Base-by-base conservation (phyloP, 2,888 invertebrate genomes). In the Agrotis puta region DNA sequence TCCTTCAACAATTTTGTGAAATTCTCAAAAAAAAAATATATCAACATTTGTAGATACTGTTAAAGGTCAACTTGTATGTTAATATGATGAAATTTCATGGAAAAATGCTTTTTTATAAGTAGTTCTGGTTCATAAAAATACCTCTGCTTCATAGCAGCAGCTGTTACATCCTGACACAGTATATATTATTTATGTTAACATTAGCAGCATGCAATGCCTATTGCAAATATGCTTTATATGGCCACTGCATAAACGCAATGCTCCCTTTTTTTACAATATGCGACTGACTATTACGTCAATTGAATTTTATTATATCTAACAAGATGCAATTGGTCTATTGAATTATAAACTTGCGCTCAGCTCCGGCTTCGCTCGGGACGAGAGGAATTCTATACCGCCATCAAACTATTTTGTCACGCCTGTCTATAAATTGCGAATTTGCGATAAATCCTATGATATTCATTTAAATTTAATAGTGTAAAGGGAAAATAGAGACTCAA, bases 271-370 rank as follows among this genome's bases (percentile, higher is more conserved):
- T 16, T 39, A 7, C 20, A 39, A 16, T 45, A 33, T n/a, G 64
- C 51, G 47, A 51, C n/a, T 27, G 47, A 14, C 43, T 43, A 50
- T 14, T 1, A n/a, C 18, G 13, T 20, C 74, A 39, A 61, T 74
- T 74, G 45, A 56, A 50, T 24, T 33, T 72, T 27, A 43, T 54
- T 54, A 16, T 39, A 27, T n/a, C 11, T 72, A 65, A 64, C 64
- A 53, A 70, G 65, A 16, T 53, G 62, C 43, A 70, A 63, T 59
- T 70, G 67, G 20, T 45, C 39, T 62, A 33, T 61, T 58, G 56
- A n/a, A 33, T 57, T 77, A 39, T 39, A 9, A 39, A 39, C 39
- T 39, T 39, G 39, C 39, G 39, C 11, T 39, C 39, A 39, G 11
- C 11, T 39, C 11, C 39, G 39, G 9, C 39, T 39, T 39, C 9